Percentiles rank a stretch among this genome's conserved stretches.
Conservation (phyloP, 2,113 vertebrate genomes). For the Menura novaehollandiae region DNA sequence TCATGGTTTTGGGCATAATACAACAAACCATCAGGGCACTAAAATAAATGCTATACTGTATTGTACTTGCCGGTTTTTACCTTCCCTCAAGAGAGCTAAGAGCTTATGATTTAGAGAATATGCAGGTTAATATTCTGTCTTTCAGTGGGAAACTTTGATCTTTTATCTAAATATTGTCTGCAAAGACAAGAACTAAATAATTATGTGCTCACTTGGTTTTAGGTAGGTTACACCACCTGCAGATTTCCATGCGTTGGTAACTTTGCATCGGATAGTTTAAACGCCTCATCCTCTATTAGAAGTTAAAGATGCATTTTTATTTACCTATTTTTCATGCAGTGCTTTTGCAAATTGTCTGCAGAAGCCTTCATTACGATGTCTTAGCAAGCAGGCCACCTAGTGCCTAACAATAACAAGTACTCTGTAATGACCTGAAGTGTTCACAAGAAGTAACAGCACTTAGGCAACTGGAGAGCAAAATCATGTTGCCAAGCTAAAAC, state of each 20-base stretch:
- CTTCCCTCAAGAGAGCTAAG: not conserved
- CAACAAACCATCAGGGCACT: not conserved
- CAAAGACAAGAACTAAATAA: not conserved
- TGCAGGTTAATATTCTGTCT: not conserved
- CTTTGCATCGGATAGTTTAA: not conserved
- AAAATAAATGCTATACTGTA: not conserved
- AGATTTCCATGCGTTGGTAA: not conserved
- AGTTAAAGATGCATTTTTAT: not conserved
- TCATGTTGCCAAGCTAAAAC: not conserved
- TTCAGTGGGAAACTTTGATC: not conserved
- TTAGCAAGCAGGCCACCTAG: constrained; percentile 67
- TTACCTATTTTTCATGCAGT: not conserved
- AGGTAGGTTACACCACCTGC: not conserved
- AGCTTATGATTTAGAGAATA: not conserved
- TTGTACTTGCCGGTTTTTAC: not conserved
- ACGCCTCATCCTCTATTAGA: not conserved
- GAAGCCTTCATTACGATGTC: not conserved
- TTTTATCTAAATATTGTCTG: not conserved
- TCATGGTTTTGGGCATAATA: not conserved
- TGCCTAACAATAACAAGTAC: constrained; percentile 49
- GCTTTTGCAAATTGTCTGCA: not conserved
- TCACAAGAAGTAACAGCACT: not conserved
- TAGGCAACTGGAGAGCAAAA: not conserved
- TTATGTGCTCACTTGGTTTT: not conserved
- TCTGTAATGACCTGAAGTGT: not conserved